Conservation (phyloP, 2,888 invertebrate species). For the Periphyllus acericola region DNA sequence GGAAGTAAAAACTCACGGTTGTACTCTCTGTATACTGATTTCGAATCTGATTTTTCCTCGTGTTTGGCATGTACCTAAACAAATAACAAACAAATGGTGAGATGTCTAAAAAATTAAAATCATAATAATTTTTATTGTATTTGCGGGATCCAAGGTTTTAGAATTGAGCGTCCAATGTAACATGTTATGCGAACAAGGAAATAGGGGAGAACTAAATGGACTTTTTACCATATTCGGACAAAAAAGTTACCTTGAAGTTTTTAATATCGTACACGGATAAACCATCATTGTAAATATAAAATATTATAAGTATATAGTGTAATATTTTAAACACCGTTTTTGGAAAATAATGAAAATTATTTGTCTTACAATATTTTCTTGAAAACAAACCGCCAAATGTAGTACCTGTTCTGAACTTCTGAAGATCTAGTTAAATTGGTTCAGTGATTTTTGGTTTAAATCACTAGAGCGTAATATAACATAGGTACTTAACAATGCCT, state of each 20-base stretch:
- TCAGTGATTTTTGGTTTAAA: slow-evolving; percentile 21
- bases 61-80: slow-evolving; percentile 96
- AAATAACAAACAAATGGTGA: neutral
- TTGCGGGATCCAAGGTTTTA: too few species aligned
- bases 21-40: slow-evolving; percentile 97
- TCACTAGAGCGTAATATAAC: slow-evolving; percentile 29
- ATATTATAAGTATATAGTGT: neutral
- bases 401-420: neutral
- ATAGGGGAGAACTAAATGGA: neutral
- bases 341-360: neutral
- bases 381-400: neutral
- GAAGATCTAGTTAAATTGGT: slow-evolving; percentile 31
- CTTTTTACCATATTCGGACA: neutral
- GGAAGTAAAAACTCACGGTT: slow-evolving; percentile 97
- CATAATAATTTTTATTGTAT: too few species aligned
- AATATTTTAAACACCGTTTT: neutral
- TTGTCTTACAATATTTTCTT: neutral
- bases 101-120: too few species aligned
- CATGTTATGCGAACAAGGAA: neutral
- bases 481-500: neutral
- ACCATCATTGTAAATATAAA: neutral
- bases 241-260: neutral
- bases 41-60: slow-evolving; percentile 96
- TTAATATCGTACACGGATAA: neutral
- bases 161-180: neutral